Conservation (phyloP, 2,888 invertebrate genomes). For the Pheosia tremula region DNA sequence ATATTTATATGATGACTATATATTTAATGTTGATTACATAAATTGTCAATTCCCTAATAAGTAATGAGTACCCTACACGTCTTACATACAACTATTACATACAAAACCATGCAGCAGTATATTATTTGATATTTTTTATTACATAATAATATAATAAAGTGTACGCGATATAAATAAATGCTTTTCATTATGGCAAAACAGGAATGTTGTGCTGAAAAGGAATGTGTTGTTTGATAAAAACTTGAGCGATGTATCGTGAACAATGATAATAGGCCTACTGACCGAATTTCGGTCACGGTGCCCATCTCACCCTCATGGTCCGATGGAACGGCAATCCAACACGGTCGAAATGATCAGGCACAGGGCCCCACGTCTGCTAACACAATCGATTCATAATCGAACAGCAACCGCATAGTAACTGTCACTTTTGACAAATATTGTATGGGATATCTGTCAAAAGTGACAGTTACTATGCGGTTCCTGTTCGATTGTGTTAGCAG, state of each 20-base stretch:
- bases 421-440: no score
- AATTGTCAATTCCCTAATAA: slow-evolving; percentile 72
- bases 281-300: no score
- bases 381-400: no score
- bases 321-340: no score
- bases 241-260: background rate
- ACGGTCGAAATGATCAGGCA: no score
- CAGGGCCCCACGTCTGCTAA: no score
- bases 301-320: no score
- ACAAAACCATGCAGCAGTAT: slow-evolving; percentile 40
- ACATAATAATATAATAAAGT: slow-evolving; percentile 24
- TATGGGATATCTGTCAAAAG: no score
- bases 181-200: slow-evolving; percentile 70
- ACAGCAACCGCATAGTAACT: no score
- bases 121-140: slow-evolving; percentile 20
- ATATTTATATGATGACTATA: slow-evolving; percentile 46
- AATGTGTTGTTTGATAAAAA: background rate
- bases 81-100: slow-evolving; percentile 56
- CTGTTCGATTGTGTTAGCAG: no score
- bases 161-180: slow-evolving; percentile 68
- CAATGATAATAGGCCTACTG: no score
- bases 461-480: no score
- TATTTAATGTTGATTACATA: slow-evolving; percentile 57
- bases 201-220: slow-evolving; percentile 57
- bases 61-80: slow-evolving; percentile 67